Evolutionary conservation across 2,888 invertebrate genomes (phyloP).

Genomic region (Leucoptera coffeella): DNA sequence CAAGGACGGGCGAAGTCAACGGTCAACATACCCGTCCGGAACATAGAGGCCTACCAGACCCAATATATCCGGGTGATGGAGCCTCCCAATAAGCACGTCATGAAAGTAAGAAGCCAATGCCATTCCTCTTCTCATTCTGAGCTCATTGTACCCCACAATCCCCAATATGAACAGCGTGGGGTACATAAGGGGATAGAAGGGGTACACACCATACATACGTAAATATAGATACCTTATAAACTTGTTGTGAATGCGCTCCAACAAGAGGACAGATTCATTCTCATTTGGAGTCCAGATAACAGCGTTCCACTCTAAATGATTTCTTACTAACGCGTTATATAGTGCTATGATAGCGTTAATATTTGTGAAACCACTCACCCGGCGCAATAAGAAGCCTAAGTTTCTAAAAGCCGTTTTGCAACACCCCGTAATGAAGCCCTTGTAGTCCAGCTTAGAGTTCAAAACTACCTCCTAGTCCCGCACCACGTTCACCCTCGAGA

Average conservation of each 20-base stretch:
- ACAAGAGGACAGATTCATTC: conserved; percentile 2
- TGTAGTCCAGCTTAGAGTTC: conserved; percentile 2
- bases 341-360: conserved; percentile 2
- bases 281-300: conserved; percentile 6
- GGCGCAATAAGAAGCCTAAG: conserved; percentile 4
- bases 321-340: conserved; percentile 6
- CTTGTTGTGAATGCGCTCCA: conserved; percentile 2
- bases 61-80: background rate
- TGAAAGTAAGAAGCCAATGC: background rate
- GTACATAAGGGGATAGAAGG: too few relatives aligned
- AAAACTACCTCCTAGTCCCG: conserved; percentile 1
- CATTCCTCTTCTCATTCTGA: background rate
- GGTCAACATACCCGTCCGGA: background rate
- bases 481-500: background rate
- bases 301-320: conserved; percentile 5
- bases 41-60: background rate
- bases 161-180: too few relatives aligned
- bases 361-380: conserved; percentile 3
- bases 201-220: too few relatives aligned
- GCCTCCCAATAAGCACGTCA: background rate
- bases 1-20: too few relatives aligned
- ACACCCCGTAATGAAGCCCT: conserved; percentile 2
- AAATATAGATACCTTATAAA: conserved; percentile 1
- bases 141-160: too few relatives aligned
- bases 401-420: conserved; percentile 5